Conservation (phyloP, 2,113 vertebrate species). For the Gallinago paraguaiae region DNA sequence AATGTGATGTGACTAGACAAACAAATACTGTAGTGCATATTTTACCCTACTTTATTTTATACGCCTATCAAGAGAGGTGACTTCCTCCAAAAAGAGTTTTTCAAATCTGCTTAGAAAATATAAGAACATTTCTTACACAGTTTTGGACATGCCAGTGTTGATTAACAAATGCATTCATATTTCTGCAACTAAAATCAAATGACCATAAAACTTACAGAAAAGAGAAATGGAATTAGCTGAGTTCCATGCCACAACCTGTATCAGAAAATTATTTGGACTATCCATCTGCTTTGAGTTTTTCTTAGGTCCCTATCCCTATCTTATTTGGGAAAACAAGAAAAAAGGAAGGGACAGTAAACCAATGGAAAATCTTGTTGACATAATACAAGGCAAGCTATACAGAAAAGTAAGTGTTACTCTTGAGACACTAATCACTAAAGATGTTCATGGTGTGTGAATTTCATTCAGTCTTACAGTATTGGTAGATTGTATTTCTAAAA, state of each 20-base stretch:
- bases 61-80: background rate
- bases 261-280: background rate
- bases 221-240: conserved; percentile 30
- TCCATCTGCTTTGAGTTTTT: background rate
- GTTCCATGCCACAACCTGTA: background rate
- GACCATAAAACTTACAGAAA: conserved; percentile 21
- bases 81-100: background rate
- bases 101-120: conserved; percentile 23
- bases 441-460: conserved; percentile 51
- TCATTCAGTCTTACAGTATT: conserved; percentile 14
- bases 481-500: conserved; percentile 55
- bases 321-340: background rate
- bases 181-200: conserved; percentile 53
- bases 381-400: conserved; percentile 41
- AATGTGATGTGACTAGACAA: background rate
- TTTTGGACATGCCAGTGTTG: conserved; percentile 25
- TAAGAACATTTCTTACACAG: background rate
- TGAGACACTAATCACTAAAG: conserved; percentile 24
- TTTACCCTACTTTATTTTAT: background rate
- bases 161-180: conserved; percentile 56
- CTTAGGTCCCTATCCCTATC: background rate
- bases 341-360: conserved; percentile 17
- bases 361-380: conserved; percentile 34
- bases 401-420: conserved; percentile 62
- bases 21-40: background rate